Conservation (phyloP, 2,113 vertebrate species). For the Anarrhichthys ocellatus region DNA sequence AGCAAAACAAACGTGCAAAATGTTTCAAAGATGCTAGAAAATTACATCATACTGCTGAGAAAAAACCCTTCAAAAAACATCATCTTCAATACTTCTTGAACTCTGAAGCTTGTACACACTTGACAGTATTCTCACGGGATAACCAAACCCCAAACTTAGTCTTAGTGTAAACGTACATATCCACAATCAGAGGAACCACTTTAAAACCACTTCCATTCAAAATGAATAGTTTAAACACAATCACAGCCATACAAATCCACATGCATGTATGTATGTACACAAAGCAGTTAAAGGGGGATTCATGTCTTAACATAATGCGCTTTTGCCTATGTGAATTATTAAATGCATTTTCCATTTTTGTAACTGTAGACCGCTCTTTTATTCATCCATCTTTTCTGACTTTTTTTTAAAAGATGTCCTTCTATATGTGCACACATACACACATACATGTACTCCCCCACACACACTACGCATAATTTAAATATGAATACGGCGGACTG, state of each 20-base stretch:
- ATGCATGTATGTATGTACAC: conserved; percentile 32
- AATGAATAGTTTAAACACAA: conserved; percentile 1
- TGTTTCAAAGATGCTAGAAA: neutral
- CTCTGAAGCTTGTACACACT: neutral
- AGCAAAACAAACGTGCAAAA: neutral
- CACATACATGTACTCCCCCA: neutral
- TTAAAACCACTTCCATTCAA: neutral
- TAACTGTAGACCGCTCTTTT: conserved; percentile 6
- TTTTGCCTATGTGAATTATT: conserved; percentile 57
- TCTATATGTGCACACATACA: neutral
- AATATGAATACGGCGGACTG: conserved; percentile 34
- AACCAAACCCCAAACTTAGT: neutral
- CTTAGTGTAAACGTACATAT: neutral
- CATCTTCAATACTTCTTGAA: neutral
- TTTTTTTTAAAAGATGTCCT: neutral
- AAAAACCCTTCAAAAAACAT: too few relatives aligned
- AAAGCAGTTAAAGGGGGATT: conserved; percentile 24
- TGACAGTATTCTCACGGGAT: neutral
- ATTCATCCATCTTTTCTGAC: neutral
- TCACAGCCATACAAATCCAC: conserved; percentile 20
- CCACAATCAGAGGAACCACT: neutral
- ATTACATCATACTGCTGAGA: neutral
- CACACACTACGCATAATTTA: conserved; percentile 6
- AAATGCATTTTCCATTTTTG: conserved; percentile 26
- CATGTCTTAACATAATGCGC: conserved; percentile 43